Evolutionary conservation across 2,797 vertebrate species (phyloP).

Genomic region (Parauchenoglanis ngamensis): DNA sequence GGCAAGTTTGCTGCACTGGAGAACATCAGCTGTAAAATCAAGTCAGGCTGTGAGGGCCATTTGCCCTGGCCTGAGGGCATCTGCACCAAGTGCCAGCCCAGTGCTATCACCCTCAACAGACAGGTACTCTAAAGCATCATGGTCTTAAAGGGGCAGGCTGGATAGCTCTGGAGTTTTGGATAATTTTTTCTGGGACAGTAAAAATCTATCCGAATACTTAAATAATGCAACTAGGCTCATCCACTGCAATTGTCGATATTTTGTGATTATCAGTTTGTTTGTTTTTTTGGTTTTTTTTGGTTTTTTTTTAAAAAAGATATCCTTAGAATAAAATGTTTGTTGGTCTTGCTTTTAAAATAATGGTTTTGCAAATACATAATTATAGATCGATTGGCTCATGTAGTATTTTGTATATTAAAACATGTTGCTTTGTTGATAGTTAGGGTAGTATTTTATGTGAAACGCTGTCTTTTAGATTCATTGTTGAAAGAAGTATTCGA

Average conservation of each 20-base stretch:
- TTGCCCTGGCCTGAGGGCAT: constrained; percentile 97
- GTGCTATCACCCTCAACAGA: constrained; percentile 96
- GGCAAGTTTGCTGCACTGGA: constrained; percentile 98
- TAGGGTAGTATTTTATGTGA: not conserved
- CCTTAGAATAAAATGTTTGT: too few species aligned
- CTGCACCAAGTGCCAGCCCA: constrained; percentile 98
- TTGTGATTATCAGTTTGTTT: not conserved
- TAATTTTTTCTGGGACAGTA: not conserved
- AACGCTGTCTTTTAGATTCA: not conserved
- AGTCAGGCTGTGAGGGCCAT: constrained; percentile 97
- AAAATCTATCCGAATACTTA: not conserved
- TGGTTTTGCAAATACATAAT: not conserved
- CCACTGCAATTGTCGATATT: not conserved
- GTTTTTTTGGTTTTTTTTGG: too few species aligned
- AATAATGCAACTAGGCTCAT: not conserved
- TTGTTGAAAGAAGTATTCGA: not conserved
- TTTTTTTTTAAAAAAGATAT: too few species aligned
- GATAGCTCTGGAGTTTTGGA: not conserved
- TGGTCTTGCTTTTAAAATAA: too few species aligned
- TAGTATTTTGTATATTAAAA: not conserved
- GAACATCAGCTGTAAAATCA: constrained; percentile 99
- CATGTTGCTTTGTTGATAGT: not conserved
- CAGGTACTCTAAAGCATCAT: constrained; percentile 71
- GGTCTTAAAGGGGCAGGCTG: not conserved
- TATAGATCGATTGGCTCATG: not conserved